phyloP scores from a whole-genome alignment of 2,888 invertebrate genomes.

The Epinotia nisella region DNA sequence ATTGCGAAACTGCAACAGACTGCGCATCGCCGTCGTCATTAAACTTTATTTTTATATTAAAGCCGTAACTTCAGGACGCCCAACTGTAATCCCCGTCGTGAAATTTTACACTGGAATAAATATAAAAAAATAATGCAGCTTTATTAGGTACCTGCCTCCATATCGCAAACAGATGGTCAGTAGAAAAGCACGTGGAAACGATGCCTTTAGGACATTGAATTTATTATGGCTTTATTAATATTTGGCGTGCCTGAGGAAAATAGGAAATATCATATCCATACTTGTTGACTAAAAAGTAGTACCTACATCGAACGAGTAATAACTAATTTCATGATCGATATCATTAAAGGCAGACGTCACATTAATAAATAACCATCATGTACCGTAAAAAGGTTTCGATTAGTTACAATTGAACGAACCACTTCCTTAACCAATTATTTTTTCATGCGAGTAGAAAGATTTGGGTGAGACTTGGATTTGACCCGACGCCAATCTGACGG shows the following conservation, averaged over 20 bases:
- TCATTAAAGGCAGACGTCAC: background rate
- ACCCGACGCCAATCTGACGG: no score
- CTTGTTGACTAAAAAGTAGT: background rate
- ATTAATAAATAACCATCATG: no score
- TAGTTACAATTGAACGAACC: background rate
- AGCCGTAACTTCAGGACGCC: constrained; percentile 75
- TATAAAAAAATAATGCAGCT: constrained; percentile 45
- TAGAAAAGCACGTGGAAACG: constrained; percentile 20
- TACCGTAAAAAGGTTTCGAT: background rate
- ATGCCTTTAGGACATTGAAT: constrained; percentile 9
- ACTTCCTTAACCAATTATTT: background rate
- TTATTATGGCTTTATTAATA: constrained; percentile 28
- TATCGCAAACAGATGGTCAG: constrained; percentile 35
- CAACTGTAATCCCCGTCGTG: constrained; percentile 72
- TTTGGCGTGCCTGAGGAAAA: background rate
- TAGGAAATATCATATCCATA: background rate
- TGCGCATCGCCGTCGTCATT: constrained; percentile 75
- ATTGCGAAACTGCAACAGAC: constrained; percentile 75
- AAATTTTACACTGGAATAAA: constrained; percentile 62
- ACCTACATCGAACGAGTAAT: no score
- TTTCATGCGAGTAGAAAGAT: no score
- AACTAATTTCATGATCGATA: no score
- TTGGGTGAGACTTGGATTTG: no score
- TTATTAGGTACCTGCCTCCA: constrained; percentile 31
- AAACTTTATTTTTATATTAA: constrained; percentile 83